Evolutionary conservation across 2,888 invertebrate species (phyloP).

Genomic region (Epiblema foenella): DNA sequence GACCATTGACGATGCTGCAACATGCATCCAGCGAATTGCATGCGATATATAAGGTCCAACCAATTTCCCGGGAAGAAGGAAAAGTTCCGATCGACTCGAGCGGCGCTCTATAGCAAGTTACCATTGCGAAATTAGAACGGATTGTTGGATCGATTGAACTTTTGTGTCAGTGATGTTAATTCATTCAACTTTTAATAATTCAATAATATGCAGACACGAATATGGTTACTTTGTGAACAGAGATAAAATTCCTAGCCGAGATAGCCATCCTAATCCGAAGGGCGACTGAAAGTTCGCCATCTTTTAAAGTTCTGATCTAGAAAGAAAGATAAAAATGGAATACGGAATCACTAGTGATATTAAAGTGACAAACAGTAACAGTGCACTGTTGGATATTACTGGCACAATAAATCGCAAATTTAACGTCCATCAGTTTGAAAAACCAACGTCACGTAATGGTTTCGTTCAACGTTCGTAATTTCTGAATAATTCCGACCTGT

Average conservation of each 20-base stretch:
- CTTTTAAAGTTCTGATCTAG: slow-evolving; percentile 1
- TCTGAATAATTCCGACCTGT: slow-evolving; percentile 31
- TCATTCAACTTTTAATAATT: slow-evolving; percentile 2
- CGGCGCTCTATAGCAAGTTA: slow-evolving; percentile 53
- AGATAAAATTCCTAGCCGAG: background rate
- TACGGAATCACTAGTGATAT: too few relatives aligned
- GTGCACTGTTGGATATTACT: slow-evolving; percentile 21
- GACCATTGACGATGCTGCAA: background rate
- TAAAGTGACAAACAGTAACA: slow-evolving; percentile 35
- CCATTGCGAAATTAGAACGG: slow-evolving; percentile 22
- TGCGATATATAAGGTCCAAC: too few relatives aligned
- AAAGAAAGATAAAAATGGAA: too few relatives aligned
- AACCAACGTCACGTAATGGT: slow-evolving; percentile 30
- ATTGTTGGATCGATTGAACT: slow-evolving; percentile 1
- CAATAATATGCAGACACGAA: background rate
- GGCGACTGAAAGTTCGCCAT: background rate
- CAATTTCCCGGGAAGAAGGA: slow-evolving; percentile 67
- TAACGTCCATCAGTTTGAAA: slow-evolving; percentile 35
- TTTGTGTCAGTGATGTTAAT: slow-evolving; percentile 14
- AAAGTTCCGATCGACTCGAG: slow-evolving; percentile 68
- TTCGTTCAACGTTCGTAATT: too few relatives aligned
- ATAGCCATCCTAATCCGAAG: background rate
- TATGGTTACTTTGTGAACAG: background rate
- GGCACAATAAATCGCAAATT: slow-evolving; percentile 30
- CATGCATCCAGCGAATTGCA: too few relatives aligned